phyloP scores from a whole-genome alignment of 2,797 vertebrate genomes.

The Orientallactaga sibirica region DNA sequence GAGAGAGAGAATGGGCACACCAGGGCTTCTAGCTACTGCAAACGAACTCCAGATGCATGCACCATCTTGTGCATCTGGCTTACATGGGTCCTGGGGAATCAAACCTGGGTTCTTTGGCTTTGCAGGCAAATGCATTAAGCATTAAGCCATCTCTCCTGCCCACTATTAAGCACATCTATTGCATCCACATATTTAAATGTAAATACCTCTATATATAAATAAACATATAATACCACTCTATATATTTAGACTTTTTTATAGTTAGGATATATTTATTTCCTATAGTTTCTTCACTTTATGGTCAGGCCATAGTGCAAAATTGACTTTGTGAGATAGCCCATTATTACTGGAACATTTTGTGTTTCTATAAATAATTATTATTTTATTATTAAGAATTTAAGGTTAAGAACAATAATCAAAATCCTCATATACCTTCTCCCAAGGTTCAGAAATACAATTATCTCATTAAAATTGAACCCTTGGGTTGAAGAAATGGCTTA shows the following conservation, averaged over 20 bases:
- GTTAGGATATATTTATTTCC: background rate
- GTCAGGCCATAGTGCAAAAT: background rate
- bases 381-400: conserved; percentile 8
- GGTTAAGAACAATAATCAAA: background rate
- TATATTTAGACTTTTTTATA: background rate
- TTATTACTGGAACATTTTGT: background rate
- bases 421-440: background rate
- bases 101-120: too few relatives aligned
- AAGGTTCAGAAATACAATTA: conserved; percentile 28
- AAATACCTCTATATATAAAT: background rate
- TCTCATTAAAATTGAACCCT: background rate
- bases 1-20: too few relatives aligned
- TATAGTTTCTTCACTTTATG: background rate
- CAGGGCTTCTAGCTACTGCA: too few relatives aligned
- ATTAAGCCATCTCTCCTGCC: too few relatives aligned
- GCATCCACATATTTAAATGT: background rate
- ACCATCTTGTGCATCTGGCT: too few relatives aligned
- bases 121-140: too few relatives aligned
- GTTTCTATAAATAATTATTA: background rate
- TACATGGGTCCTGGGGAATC: too few relatives aligned
- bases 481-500: background rate
- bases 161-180: background rate
- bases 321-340: background rate
- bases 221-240: background rate
- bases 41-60: too few relatives aligned